These are phyloP conservation scores for Hyperopisus bebe DNA, from an alignment of 2,113 vertebrate genomes.

Conservation along the genomic window DNA sequence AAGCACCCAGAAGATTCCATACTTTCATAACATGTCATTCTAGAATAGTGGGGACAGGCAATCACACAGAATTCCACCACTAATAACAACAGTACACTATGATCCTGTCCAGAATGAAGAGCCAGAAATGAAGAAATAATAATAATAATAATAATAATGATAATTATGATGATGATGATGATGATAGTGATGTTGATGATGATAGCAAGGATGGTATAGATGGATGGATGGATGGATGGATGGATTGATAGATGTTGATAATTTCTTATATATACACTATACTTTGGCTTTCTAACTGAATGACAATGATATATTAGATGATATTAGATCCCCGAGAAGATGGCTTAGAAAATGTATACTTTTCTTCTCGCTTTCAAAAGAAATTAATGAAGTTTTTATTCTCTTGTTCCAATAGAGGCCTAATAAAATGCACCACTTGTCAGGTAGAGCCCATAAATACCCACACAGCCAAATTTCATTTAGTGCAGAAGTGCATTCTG, in stretches of 20 bases:
- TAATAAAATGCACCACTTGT: not conserved
- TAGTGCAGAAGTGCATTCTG: not conserved
- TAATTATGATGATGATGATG: not conserved
- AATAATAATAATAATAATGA: not conserved
- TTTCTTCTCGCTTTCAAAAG: not conserved
- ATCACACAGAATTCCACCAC: not conserved
- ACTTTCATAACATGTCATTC: not conserved
- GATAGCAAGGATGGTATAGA: not conserved
- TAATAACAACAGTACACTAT: not conserved
- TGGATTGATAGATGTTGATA: not conserved
- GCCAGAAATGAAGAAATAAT: not conserved
- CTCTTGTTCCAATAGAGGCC: not conserved
- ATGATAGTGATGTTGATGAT: too few relatives aligned
- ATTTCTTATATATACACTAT: not conserved
- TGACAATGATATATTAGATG: not conserved
- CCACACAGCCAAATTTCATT: not conserved
- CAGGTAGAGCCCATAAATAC: not conserved
- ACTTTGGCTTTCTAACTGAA: not conserved
- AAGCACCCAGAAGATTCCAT: not conserved
- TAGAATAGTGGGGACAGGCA: not conserved
- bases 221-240: not conserved
- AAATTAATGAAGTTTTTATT: not conserved
- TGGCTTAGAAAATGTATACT: not conserved
- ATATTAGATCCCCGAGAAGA: not conserved
- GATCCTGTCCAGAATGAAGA: not conserved